Base-by-base conservation (phyloP, 2,888 invertebrate species). In the Eristalis intricaria region DNA sequence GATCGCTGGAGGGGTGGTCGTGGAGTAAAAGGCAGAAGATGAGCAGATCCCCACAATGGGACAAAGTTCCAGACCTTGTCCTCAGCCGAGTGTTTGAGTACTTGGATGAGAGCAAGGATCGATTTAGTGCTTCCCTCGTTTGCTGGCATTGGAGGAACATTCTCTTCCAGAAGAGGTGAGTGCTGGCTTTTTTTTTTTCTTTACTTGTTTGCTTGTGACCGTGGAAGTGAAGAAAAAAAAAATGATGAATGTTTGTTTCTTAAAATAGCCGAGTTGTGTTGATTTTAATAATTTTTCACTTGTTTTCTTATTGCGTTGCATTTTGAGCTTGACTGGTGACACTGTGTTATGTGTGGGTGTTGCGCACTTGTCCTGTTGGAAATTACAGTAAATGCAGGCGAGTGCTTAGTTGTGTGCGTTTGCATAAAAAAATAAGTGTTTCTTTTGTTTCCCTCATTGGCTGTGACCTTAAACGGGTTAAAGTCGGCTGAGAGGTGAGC, bases 91-190 rank as follows among this genome's bases (percentile, higher is more conserved):
- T 95, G 81, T 93, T 93, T 89, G 91, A 91, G 74, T 90, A 91
- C 90, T 90, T 93, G 79, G 80, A 84, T 32, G 90, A 91, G 80
- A 90, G 91, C 78, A 91, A 92, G 85, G 95, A 95, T 90, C 93
- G 93, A 90, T 91, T 94, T 35, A 92, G 91, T 88, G 94, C 94
- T 84, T 94, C 94, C 64, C 93, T 94, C 84, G 93, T 93, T 56
- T 95, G 95, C 90, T 94, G 93, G 91, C 92, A 94, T 91, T 95
- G 95, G 95, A 93, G 95, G 79, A 91, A 91, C 89, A 92, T 93
- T 88, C 91, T 94, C 80, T 94, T 93, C 90, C 93, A 94, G 89
- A 92, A 91, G 90, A 92, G 93, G 93, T 93, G 89, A 91, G 92
- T 89, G 15, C 3, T 50, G 5, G 15, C 63, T 69, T 81, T 8